phyloP scores from a whole-genome alignment of 1,140 invertebrate genomes.

The Drosophila yakuba region DNA sequence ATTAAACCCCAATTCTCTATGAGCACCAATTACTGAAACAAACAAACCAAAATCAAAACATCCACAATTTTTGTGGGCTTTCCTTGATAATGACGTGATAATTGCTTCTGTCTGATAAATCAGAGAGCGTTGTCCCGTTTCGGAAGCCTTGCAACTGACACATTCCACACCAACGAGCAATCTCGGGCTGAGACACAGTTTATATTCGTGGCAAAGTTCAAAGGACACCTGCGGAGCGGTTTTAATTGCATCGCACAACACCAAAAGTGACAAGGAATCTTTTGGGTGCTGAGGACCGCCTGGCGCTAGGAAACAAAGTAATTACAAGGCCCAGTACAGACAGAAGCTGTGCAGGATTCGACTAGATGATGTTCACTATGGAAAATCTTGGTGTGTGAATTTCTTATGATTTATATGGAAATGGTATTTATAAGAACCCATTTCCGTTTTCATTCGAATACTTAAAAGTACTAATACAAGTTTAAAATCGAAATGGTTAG shows the following conservation, averaged over 20 bases:
- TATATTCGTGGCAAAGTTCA: conserved; percentile 71
- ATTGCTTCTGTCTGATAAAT: conserved; percentile 66
- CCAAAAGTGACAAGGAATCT: conserved; percentile 64
- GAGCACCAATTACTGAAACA: conserved; percentile 7
- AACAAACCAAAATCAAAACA: conserved; percentile 30
- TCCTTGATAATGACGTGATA: conserved; percentile 78
- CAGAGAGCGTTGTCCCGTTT: conserved; percentile 57
- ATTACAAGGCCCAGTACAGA: conserved; percentile 55
- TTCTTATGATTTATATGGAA: background rate
- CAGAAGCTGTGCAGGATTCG: conserved; percentile 14
- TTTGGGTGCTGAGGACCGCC: conserved; percentile 52
- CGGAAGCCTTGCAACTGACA: conserved; percentile 84
- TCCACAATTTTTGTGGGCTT: conserved; percentile 52
- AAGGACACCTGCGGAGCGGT: conserved; percentile 81
- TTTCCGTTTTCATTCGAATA: no score
- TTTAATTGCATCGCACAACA: conserved; percentile 82
- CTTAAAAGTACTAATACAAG: no score
- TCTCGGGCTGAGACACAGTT: conserved; percentile 43
- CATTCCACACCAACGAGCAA: conserved; percentile 42
- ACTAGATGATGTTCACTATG: background rate
- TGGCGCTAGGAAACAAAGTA: conserved; percentile 74
- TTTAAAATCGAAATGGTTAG: no score
- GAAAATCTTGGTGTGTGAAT: background rate
- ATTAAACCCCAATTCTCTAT: background rate
- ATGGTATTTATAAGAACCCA: background rate